Evolutionary conservation across 2,797 vertebrate genomes (phyloP).

Genomic region (Sebastes melanostomus): DNA sequence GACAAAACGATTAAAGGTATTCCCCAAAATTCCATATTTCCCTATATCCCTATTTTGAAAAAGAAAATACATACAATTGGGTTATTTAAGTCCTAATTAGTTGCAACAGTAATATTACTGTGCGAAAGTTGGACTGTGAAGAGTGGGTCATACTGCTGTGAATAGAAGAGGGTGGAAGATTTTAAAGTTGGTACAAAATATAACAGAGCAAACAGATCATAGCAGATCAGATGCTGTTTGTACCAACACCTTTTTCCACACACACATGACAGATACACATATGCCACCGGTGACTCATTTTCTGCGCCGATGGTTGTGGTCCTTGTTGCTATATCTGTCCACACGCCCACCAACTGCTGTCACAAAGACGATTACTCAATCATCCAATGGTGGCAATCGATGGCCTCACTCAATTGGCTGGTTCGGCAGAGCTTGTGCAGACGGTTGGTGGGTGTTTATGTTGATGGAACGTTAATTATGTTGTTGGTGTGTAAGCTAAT

Average conservation of each 20-base stretch:
- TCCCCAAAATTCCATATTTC: not conserved
- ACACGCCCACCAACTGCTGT: constrained; percentile 65
- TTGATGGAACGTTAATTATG: constrained; percentile 55
- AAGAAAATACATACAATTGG: not conserved
- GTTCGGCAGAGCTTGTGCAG: constrained; percentile 9
- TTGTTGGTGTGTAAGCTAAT: constrained; percentile 50
- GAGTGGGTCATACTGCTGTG: not conserved
- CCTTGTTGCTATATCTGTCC: constrained; percentile 53
- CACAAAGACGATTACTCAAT: constrained; percentile 57
- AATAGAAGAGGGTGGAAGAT: not conserved
- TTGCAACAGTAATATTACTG: not conserved
- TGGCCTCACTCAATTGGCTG: constrained; percentile 35
- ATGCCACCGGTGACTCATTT: constrained; percentile 61
- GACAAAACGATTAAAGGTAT: not conserved
- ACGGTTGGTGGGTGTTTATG: constrained; percentile 50
- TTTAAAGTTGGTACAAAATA: constrained; percentile 1
- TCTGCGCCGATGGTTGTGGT: constrained; percentile 30
- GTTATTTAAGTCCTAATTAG: not conserved
- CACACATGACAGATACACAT: constrained; percentile 5
- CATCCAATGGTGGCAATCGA: constrained; percentile 35
- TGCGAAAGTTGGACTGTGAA: not conserved
- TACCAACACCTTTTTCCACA: constrained; percentile 2
- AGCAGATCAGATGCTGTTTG: constrained; percentile 41
- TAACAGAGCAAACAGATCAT: not conserved
- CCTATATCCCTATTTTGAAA: not conserved